Percentiles rank a stretch among this genome's conserved stretches.
phyloP scores from a whole-genome alignment of 2,888 invertebrate genomes.

The Allacma fusca region DNA sequence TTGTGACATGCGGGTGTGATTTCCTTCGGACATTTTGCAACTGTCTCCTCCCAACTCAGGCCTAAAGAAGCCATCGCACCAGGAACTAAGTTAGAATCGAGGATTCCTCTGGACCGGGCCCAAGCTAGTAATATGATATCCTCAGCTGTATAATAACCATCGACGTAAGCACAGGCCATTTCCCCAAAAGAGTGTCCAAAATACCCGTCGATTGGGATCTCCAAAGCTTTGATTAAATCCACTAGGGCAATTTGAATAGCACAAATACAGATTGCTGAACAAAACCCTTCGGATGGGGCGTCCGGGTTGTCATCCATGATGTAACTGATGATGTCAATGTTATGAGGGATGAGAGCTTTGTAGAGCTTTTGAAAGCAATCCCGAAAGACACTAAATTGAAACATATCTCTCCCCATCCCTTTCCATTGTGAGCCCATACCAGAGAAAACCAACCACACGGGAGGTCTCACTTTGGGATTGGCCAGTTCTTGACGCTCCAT shows the following conservation, averaged over 20 bases:
- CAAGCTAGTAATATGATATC: slow-evolving; percentile 93
- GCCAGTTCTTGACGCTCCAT: slow-evolving; percentile 59
- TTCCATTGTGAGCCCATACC: slow-evolving; percentile 99
- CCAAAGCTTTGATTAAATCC: slow-evolving; percentile 78
- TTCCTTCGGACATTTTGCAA: slow-evolving; percentile 76
- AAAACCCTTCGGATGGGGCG: slow-evolving; percentile 70
- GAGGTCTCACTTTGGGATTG: slow-evolving; percentile 71
- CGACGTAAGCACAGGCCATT: slow-evolving; percentile 94
- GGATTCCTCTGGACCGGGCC: slow-evolving; percentile 66
- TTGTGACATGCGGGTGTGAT: slow-evolving; percentile 93
- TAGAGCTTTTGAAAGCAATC: slow-evolving; percentile 79
- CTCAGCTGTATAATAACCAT: slow-evolving; percentile 90
- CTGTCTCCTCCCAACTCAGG: slow-evolving; percentile 83
- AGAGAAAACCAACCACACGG: slow-evolving; percentile 92
- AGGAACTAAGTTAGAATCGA: slow-evolving; percentile 73
- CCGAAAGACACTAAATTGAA: slow-evolving; percentile 81
- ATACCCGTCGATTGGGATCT: slow-evolving; percentile 89
- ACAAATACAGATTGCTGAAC: slow-evolving; percentile 93
- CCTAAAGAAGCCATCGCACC: slow-evolving; percentile 92
- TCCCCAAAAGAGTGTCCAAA: slow-evolving; percentile 95
- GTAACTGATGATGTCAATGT: slow-evolving; percentile 80
- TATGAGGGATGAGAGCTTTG: slow-evolving; percentile 77
- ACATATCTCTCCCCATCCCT: slow-evolving; percentile 88
- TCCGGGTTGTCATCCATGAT: slow-evolving; percentile 76
- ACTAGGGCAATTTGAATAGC: slow-evolving; percentile 84